A percentile compares a stretch with the other conserved stretches of the same genome.
Evolutionary conservation across 1,140 invertebrate genomes (phyloP).

Genomic region (Aphidius ervi): DNA sequence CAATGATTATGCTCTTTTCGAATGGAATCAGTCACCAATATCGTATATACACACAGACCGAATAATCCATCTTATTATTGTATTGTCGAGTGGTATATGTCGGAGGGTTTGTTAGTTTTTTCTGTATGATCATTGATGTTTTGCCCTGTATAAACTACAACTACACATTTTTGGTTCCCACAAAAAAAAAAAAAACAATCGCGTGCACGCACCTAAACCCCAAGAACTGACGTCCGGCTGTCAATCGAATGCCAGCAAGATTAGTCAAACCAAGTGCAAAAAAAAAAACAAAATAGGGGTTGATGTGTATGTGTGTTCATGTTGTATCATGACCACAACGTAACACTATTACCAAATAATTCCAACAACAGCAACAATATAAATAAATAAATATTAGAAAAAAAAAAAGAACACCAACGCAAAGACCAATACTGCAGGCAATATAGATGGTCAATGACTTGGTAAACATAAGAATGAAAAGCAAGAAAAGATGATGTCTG

Average conservation of each 20-base stretch:
- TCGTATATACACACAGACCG: too few species aligned
- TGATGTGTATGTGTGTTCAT: too few species aligned
- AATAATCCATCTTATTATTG: not conserved
- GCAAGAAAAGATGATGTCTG: constrained; percentile 18
- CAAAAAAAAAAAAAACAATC: constrained; percentile 40
- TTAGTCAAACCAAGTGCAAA: constrained; percentile 35
- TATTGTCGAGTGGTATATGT: too few species aligned
- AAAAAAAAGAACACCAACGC: constrained; percentile 11
- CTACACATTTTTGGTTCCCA: constrained; percentile 43
- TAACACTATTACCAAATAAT: too few species aligned
- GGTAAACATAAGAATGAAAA: constrained; percentile 11
- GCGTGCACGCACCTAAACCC: constrained; percentile 41
- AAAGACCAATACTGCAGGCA: constrained; percentile 4
- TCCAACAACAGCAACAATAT: too few species aligned
- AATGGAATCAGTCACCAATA: too few species aligned
- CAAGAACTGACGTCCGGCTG: constrained; percentile 23
- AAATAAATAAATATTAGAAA: constrained; percentile 12
- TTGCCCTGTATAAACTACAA: constrained; percentile 33
- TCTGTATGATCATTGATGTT: constrained; percentile 48
- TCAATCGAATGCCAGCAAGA: constrained; percentile 43
- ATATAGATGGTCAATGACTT: not conserved
- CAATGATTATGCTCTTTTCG: too few species aligned
- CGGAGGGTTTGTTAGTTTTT: not conserved
- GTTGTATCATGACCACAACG: too few species aligned
- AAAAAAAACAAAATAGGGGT: too few species aligned